Conservation (phyloP, 2,113 vertebrate genomes). For the Trachemys scripta region DNA sequence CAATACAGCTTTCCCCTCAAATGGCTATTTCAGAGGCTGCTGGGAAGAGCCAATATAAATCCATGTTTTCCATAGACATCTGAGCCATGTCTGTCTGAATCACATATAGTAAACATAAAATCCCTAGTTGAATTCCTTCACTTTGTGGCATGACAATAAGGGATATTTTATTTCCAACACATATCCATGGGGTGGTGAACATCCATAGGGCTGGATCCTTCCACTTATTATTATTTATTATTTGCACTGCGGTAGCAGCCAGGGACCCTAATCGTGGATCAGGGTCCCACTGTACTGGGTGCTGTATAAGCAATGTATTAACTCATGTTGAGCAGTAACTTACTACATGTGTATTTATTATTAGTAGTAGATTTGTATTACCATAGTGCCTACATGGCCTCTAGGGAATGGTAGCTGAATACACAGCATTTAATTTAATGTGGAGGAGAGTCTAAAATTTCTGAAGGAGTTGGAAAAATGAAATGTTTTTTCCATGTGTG, state of each 20-base stretch:
- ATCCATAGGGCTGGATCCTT: background rate
- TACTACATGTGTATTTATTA: background rate
- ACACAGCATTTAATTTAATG: constrained; percentile 10
- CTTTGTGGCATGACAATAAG: constrained; percentile 50
- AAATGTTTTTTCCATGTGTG: constrained; percentile 39
- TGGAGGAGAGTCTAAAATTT: background rate
- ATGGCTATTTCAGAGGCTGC: constrained; percentile 38
- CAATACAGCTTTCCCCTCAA: constrained; percentile 14
- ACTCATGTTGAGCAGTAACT: background rate
- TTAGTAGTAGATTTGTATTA: background rate
- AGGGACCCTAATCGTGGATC: background rate
- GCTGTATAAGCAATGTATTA: background rate
- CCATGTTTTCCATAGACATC: constrained; percentile 50
- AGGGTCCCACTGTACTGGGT: background rate
- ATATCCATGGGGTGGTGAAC: constrained; percentile 21
- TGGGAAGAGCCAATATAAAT: constrained; percentile 53
- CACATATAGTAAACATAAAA: constrained; percentile 9
- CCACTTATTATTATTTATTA: background rate
- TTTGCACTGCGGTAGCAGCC: background rate
- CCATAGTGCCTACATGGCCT: background rate
- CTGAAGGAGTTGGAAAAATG: constrained; percentile 32
- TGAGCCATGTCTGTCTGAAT: constrained; percentile 45
- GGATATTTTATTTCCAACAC: constrained; percentile 20
- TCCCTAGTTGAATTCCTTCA: constrained; percentile 18
- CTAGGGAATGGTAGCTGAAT: background rate